phyloP scores from a whole-genome alignment of 2,113 vertebrate species.

The Pteruthius melanotis region DNA sequence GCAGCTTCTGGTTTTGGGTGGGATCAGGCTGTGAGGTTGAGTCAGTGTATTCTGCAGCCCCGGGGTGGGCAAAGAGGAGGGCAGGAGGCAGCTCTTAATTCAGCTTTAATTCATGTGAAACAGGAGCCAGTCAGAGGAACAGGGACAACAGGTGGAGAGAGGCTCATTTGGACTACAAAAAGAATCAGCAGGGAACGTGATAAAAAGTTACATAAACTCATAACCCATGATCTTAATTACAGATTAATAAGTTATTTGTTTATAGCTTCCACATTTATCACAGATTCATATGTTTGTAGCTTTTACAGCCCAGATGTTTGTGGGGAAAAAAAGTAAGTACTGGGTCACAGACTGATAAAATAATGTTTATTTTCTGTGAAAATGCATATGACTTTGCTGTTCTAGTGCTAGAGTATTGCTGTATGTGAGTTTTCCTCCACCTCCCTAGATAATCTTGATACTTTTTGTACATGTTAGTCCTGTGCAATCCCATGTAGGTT shows the following conservation, averaged over 20 bases:
- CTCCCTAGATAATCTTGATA: neutral
- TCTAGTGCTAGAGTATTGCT: neutral
- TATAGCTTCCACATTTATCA: neutral
- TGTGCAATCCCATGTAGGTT: neutral
- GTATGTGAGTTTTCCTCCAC: neutral
- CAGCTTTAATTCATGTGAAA: neutral
- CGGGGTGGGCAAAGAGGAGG: neutral
- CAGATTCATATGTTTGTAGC: neutral
- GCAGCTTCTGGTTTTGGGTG: neutral
- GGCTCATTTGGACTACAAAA: neutral
- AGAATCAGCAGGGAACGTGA: neutral
- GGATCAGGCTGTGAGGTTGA: neutral
- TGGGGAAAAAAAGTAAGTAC: neutral
- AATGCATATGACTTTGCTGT: neutral
- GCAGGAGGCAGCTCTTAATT: neutral
- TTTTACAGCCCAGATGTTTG: neutral
- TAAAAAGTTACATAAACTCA: neutral
- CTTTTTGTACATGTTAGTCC: neutral
- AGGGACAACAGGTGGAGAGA: neutral
- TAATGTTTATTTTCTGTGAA: neutral
- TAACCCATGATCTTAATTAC: neutral
- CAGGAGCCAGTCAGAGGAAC: neutral
- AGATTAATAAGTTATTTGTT: neutral
- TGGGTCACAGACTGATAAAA: neutral
- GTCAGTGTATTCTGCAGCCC: neutral